phyloP scores from a whole-genome alignment of 2,888 invertebrate genomes.

The Dorcus parallelipipedus region DNA sequence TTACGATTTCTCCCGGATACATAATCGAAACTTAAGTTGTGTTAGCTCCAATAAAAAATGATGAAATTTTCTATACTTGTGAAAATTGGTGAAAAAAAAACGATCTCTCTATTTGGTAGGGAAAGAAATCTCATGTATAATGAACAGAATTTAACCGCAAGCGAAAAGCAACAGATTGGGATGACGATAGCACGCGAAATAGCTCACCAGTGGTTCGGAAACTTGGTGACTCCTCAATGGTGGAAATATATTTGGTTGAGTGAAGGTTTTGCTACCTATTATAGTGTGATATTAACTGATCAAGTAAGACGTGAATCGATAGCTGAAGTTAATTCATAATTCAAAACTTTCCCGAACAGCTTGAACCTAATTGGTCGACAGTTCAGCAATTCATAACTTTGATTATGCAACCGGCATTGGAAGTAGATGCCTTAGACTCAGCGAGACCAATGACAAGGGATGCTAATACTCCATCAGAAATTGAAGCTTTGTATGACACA shows the following conservation, averaged over 20 bases:
- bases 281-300: neutral
- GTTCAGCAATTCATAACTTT: conserved; percentile 48
- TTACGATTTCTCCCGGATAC: too few relatives aligned
- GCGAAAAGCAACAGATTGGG: conserved; percentile 31
- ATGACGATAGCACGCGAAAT: conserved; percentile 53
- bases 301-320: neutral
- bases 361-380: conserved; percentile 46
- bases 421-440: conserved; percentile 48
- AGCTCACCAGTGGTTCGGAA: conserved; percentile 56
- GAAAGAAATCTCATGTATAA: conserved; percentile 15
- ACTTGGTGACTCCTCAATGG: conserved; percentile 45
- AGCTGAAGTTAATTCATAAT: neutral
- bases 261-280: conserved; percentile 56
- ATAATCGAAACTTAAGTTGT: too few relatives aligned
- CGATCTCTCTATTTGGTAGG: neutral
- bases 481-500: conserved; percentile 55
- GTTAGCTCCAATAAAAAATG: too few relatives aligned
- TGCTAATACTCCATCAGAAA: conserved; percentile 52
- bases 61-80: neutral
- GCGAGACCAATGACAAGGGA: conserved; percentile 56
- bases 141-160: neutral
- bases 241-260: conserved; percentile 49
- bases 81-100: too few relatives aligned
- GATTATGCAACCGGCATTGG: conserved; percentile 41
- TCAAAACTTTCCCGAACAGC: conserved; percentile 2